Base-by-base conservation (phyloP, 2,888 invertebrate species). In the Synergus laeviventris region DNA sequence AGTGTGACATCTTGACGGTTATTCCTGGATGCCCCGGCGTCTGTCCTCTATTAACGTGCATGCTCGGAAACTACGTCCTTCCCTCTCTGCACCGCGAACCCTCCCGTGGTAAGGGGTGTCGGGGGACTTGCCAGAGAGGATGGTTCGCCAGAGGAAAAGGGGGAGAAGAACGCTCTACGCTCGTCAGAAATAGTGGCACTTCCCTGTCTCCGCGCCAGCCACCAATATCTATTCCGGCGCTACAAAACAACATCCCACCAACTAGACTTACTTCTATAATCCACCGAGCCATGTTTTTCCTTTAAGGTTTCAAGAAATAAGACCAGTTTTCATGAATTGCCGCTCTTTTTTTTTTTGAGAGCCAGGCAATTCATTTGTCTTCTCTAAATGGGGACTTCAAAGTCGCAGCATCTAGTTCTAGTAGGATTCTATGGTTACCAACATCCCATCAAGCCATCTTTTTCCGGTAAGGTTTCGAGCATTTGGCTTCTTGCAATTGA, bases 151-250 rank as follows among this genome's bases (percentile, higher is more conserved):
- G 79, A 80, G 81, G 73, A 79, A 76, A 75, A 77, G 81, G 78
- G 78, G 79, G 70, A 78, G 78, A 82, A 84, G 81, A 81, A 81
- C 83, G 83, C 85, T 86, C 89, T 81, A 81, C 84, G 83, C 85
- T 86, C 90, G 89, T 91, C 91, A 91, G 90, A 91, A 91, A 91
- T 91, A 91, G 91, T 91, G 91, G 88, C 90, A 89, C 89, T 90
- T 90, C 86, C 89, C 89, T 89, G 87, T 87, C 88, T 87, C 87
- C 83, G 84, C 87, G 87, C 88, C 88, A 92, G 91, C 91, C 91
- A 91, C 91, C 92, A 91, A 92, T 92, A 91, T 92, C 92, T 92
- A 91, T 90, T 91, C 90, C 91, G 91, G 91, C 91, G 82, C 91
- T 91, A 89, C 91, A 88, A 90, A 89, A 89, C 88, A 90, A 90